Percentiles rank a stretch among this genome's conserved stretches.
Conservation (phyloP, 2,797 vertebrate species). For the Morus bassanus region DNA sequence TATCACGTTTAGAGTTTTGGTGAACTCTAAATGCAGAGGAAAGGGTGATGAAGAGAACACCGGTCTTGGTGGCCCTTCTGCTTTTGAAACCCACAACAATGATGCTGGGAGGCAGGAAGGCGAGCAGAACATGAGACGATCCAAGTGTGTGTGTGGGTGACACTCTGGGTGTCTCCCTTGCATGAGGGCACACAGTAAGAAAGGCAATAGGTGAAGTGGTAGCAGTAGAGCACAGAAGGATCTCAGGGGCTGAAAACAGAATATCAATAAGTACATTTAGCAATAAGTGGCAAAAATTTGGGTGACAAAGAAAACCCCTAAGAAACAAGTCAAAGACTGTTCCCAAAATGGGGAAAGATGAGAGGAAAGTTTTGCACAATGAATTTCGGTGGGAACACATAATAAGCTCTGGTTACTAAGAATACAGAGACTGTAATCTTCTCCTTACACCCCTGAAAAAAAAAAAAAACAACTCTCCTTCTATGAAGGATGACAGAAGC, state of each 20-base stretch:
- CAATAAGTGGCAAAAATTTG: neutral
- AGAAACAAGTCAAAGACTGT: neutral
- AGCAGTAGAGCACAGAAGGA: neutral
- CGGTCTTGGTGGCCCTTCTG: neutral
- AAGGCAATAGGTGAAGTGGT: neutral
- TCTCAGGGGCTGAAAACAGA: neutral
- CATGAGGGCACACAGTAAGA: neutral
- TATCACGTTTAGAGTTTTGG: neutral
- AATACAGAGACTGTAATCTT: neutral
- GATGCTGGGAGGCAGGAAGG: neutral
- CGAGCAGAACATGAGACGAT: accelerated
- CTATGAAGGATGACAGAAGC: neutral
- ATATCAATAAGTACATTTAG: neutral
- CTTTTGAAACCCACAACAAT: neutral
- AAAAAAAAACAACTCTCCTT: neutral
- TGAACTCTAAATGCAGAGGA: neutral
- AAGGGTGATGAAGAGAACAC: neutral
- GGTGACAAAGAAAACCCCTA: neutral
- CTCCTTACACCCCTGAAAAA: neutral
- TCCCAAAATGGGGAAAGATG: neutral
- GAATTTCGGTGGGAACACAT: neutral
- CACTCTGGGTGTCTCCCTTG: too few relatives aligned
- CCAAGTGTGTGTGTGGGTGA: too few relatives aligned
- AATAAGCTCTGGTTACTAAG: neutral
- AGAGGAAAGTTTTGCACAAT: neutral